These are phyloP conservation scores for Halictus ligatus DNA, from an alignment of 2,888 invertebrate species.

Conservation along the genomic window DNA sequence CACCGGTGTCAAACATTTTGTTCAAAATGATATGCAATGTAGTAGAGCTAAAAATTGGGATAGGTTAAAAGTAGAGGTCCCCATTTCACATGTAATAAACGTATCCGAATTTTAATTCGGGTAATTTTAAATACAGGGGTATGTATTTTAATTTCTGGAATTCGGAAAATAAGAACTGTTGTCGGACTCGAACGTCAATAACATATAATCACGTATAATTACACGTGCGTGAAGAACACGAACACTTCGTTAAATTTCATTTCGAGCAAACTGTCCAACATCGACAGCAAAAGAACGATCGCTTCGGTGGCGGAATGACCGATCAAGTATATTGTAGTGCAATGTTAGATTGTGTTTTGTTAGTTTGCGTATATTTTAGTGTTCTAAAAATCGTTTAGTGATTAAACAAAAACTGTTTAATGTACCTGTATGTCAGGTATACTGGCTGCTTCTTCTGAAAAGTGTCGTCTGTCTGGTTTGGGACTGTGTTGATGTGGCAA, in stretches of 20 bases:
- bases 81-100: too few species aligned
- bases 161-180: too few species aligned
- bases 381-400: conserved; percentile 22
- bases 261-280: not conserved
- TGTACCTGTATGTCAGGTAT: conserved; percentile 95
- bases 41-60: not conserved
- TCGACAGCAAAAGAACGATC: not conserved
- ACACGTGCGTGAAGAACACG: not conserved
- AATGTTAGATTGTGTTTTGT: conserved; percentile 45
- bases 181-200: not conserved
- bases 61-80: not conserved
- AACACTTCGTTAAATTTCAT: not conserved
- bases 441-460: conserved; percentile 94
- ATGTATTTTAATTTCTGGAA: too few species aligned
- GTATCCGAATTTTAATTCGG: too few species aligned
- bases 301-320: not conserved
- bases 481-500: conserved; percentile 88
- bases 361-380: conserved; percentile 26
- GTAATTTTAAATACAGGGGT: too few species aligned
- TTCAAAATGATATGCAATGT: not conserved
- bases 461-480: conserved; percentile 92
- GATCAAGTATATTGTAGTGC: conserved; percentile 21
- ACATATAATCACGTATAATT: not conserved
- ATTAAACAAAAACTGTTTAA: conserved; percentile 72
- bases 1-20: not conserved